These are phyloP conservation scores for Andrena haemorrhoa DNA, from an alignment of 2,888 invertebrate genomes.

Conservation along the genomic window DNA sequence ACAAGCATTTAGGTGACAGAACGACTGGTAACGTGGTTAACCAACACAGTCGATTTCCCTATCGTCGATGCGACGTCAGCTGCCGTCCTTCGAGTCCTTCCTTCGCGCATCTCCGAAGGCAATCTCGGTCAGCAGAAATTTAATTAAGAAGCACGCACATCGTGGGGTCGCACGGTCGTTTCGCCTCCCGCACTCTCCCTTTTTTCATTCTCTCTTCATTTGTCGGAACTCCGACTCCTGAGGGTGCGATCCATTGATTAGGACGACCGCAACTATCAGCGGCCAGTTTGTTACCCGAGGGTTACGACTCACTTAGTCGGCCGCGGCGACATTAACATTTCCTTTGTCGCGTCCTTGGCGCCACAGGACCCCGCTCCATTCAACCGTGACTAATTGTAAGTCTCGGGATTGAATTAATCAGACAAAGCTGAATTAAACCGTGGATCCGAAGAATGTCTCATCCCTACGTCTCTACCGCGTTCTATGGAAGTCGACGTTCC, in stretches of 20 bases:
- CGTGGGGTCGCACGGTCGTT: conserved; percentile 43
- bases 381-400: conserved; percentile 71
- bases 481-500: not conserved
- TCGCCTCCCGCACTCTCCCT: conserved; percentile 11
- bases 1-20: not conserved
- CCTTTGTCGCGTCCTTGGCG: conserved; percentile 34
- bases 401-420: not conserved
- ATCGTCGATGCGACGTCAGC: not conserved
- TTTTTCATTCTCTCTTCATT: conserved; percentile 71
- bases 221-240: conserved; percentile 70
- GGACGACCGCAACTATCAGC: conserved; percentile 58
- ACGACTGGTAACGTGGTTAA: conserved; percentile 17
- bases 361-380: conserved; percentile 62
- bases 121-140: conserved; percentile 71
- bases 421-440: not conserved
- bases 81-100: not conserved
- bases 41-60: not conserved
- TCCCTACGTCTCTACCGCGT: not conserved
- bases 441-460: not conserved
- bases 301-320: conserved; percentile 38
- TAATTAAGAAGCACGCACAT: conserved; percentile 73
- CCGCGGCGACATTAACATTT: conserved; percentile 45
- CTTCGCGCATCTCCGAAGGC: conserved; percentile 16
- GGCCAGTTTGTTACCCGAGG: conserved; percentile 50
- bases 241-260: conserved; percentile 77